A percentile compares a stretch with the other conserved stretches of the same genome.
phyloP scores from a whole-genome alignment of 2,888 invertebrate genomes.

The Andrena hattorfiana region DNA sequence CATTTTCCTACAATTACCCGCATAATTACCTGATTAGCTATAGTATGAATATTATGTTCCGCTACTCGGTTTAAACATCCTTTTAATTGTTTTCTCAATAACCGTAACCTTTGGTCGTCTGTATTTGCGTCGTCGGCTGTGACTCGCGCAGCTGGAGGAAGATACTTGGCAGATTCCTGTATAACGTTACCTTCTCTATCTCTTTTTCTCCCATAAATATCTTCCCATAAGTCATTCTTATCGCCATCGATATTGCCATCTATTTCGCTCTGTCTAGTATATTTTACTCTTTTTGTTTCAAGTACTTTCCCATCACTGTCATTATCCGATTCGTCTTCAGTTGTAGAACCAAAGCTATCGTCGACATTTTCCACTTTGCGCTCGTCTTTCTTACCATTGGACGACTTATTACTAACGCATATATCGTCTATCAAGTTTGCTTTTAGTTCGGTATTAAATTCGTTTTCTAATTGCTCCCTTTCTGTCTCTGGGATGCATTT shows the following conservation, averaged over 20 bases:
- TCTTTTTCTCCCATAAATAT: constrained; percentile 96
- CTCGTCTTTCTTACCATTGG: not conserved
- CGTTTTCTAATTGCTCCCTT: constrained; percentile 87
- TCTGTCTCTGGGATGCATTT: constrained; percentile 88
- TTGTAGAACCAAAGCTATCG: constrained; percentile 53
- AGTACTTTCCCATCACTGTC: constrained; percentile 17
- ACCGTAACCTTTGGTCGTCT: constrained; percentile 87
- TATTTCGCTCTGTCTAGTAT: constrained; percentile 53
- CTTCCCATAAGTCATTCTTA: constrained; percentile 89
- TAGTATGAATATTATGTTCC: constrained; percentile 94
- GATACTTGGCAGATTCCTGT: constrained; percentile 88
- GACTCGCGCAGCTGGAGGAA: constrained; percentile 93
- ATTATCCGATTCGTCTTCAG: not conserved
- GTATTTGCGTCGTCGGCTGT: constrained; percentile 84
- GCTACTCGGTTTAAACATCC: constrained; percentile 95
- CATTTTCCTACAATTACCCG: not conserved
- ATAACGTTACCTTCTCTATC: constrained; percentile 93
- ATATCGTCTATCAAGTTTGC: constrained; percentile 34
- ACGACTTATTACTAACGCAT: not conserved
- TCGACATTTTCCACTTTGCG: constrained; percentile 51
- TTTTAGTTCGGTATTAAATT: constrained; percentile 87
- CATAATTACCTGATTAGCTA: constrained; percentile 86
- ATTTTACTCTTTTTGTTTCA: constrained; percentile 47
- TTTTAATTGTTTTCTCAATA: constrained; percentile 93
- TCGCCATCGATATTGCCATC: constrained; percentile 58